Evolutionary conservation across 2,797 vertebrate species (phyloP).

Genomic region (Eleutherodactylus coqui): DNA sequence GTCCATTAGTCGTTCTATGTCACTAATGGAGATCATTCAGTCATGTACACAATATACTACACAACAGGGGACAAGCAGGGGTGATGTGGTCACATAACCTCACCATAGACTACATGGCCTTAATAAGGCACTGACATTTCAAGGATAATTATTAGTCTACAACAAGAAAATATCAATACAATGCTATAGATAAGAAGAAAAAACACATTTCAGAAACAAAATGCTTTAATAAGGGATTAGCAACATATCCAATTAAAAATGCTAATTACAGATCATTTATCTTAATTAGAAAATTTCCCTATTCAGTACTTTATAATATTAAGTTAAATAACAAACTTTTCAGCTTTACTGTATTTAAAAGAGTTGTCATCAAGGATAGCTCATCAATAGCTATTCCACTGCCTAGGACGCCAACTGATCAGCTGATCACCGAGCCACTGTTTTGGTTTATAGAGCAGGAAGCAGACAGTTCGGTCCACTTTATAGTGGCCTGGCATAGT

Average conservation of each 20-base stretch:
- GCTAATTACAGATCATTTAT: slow-evolving; percentile 30
- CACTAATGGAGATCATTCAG: background rate
- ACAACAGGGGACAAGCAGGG: no score
- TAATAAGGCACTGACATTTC: background rate
- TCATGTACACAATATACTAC: background rate
- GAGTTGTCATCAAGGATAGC: no score
- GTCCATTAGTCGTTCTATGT: background rate
- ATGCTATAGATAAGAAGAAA: slow-evolving; percentile 21
- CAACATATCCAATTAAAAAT: slow-evolving; percentile 20
- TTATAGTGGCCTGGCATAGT: no score
- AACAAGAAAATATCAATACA: background rate
- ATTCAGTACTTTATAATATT: slow-evolving; percentile 8
- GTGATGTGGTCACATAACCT: no score
- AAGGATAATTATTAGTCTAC: slow-evolving; percentile 3
- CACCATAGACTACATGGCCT: no score
- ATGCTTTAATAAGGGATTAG: background rate
- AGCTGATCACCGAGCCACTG: no score
- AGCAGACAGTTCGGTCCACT: no score
- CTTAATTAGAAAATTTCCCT: background rate
- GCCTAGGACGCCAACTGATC: no score
- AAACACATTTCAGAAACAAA: slow-evolving; percentile 5
- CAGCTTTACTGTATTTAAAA: no score
- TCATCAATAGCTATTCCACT: no score
- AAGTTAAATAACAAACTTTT: background rate
- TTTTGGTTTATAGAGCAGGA: no score